Evolutionary conservation across 2,888 invertebrate species (phyloP), one percentile per base, ranked within the genome.

Genomic region (Acronicta alni): DNA sequence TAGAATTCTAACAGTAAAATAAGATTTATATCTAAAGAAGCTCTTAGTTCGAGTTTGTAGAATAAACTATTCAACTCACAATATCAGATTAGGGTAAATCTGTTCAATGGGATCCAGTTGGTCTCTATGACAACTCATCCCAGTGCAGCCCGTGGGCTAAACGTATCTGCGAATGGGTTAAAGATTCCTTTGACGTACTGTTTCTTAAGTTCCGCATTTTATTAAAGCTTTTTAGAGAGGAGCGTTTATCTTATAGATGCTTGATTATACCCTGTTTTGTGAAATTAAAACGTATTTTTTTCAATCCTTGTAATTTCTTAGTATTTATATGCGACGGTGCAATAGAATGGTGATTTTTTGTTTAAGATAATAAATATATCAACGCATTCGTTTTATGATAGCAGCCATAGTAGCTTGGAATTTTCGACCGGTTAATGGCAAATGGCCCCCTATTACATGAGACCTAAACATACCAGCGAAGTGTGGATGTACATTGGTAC

Each of bases 31-130:
- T 86, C 85, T 77, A 80, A 88, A 88, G 83, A 74, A 82, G 83
- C 79, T 88, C 78, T 81, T 78, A 75, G 75, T 68, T 68, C 64
- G 81, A 81, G 84, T 88, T 85, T 86, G 73, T 75, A 81, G 86
- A 84, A 89, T 90, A 89, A 86, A 90, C 89, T 90, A 90, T 91
- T 90, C 87, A 89, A 81, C 83, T 88, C 85, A 84, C 85, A 86
- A 86, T 89, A 92, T 90, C 88, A 86, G 90, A 90, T 90, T 77
- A 90, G 83, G 88, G 89, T 85, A 87, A 86, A 89, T 86, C 88
- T 86, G 80, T 83, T 92, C 88, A 91, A 89, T 88, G 83, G 85
- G 88, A 89, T 89, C 82, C 82, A 77, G 80, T 78, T 84, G 82
- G 89, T 92, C 75, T 83, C 90, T 86, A 89, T 92, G 90, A 77